Percentiles rank a stretch among this genome's conserved stretches.
These are phyloP conservation scores for Chouioia cunea DNA, from an alignment of 2,888 invertebrate species.

Conservation along the genomic window DNA sequence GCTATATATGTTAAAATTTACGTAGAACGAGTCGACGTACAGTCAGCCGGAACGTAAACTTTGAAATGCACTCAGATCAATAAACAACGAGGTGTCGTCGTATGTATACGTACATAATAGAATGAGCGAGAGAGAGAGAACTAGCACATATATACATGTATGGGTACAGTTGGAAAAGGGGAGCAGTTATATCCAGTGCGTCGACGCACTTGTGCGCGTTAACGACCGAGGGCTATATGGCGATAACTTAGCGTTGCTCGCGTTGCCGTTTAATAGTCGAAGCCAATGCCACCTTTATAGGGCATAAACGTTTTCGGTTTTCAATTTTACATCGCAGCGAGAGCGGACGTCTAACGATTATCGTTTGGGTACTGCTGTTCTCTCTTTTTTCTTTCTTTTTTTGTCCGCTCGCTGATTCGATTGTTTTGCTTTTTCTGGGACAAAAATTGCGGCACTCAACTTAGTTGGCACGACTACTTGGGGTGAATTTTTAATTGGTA, in stretches of 20 bases:
- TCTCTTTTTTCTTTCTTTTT: no score
- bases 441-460: no score
- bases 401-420: neutral
- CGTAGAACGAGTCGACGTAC: no score
- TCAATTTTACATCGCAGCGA: conserved; percentile 43
- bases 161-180: no score
- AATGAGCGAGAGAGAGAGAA: no score
- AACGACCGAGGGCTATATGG: conserved; percentile 27
- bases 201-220: conserved; percentile 36
- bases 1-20: no score
- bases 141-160: no score
- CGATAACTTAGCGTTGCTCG: conserved; percentile 38
- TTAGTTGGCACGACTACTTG: no score
- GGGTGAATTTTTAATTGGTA: no score
- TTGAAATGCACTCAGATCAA: no score
- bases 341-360: conserved; percentile 14
- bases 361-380: conserved; percentile 14
- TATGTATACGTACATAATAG: neutral
- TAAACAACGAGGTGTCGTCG: conserved; percentile 3
- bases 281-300: conserved; percentile 46
- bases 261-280: conserved; percentile 43
- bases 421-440: no score
- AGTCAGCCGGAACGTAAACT: no score
- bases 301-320: conserved; percentile 47
- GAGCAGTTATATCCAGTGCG: conserved; percentile 21